Evolutionary conservation across 2,888 invertebrate genomes (phyloP).

Genomic region (Philereme transversata): DNA sequence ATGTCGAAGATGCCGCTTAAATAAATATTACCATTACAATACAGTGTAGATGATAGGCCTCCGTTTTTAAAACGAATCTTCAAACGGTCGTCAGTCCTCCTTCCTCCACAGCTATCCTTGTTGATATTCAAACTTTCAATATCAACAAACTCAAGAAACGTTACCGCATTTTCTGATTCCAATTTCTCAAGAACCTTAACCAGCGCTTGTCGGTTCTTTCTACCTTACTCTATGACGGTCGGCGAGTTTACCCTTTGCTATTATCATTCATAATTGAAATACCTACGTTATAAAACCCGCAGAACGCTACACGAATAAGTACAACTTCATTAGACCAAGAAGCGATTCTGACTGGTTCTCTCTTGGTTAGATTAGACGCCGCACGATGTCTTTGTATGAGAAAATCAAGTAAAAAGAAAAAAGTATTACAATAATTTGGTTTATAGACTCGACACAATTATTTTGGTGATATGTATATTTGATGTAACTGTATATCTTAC

Average conservation of each 20-base stretch:
- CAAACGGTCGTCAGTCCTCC: too few relatives aligned
- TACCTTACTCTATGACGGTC: constrained; percentile 49
- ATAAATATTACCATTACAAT: too few relatives aligned
- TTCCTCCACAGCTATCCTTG: too few relatives aligned
- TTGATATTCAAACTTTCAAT: too few relatives aligned
- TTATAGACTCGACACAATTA: not conserved
- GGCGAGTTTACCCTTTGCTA: constrained; percentile 59
- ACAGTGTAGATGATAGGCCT: too few relatives aligned
- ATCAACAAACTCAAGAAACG: too few relatives aligned
- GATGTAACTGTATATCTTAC: not conserved
- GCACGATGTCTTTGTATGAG: constrained; percentile 34
- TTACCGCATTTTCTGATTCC: too few relatives aligned
- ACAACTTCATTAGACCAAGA: constrained; percentile 62
- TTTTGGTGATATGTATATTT: not conserved
- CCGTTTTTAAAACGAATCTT: too few relatives aligned
- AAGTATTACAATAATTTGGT: too few relatives aligned
- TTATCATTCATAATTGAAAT: constrained; percentile 70
- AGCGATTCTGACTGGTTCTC: constrained; percentile 12
- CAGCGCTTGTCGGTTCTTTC: constrained; percentile 9
- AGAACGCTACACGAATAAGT: constrained; percentile 47
- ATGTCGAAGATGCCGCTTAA: too few relatives aligned
- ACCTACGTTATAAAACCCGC: constrained; percentile 59
- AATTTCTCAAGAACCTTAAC: too few relatives aligned
- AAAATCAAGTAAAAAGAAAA: constrained; percentile 31
- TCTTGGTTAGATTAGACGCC: constrained; percentile 31